phyloP scores from a whole-genome alignment of 2,888 invertebrate genomes.

The Ennomos quercinarius region DNA sequence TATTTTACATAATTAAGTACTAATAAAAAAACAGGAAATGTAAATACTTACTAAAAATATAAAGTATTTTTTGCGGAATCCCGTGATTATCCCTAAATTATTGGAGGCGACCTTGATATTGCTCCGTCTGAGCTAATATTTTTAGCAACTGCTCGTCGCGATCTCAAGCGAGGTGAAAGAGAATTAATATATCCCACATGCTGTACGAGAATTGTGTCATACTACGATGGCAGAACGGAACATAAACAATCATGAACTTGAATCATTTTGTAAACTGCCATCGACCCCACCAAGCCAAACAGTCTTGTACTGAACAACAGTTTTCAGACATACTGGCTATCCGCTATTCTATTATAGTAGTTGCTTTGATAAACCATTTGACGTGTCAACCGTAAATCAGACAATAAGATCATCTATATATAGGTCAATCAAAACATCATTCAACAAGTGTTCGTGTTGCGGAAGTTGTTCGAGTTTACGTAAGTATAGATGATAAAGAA shows the following conservation, averaged over 20 bases:
- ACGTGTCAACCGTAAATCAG: too few relatives aligned
- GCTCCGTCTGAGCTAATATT: conserved; percentile 71
- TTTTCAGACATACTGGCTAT: too few relatives aligned
- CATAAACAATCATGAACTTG: conserved; percentile 57
- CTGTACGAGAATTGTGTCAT: conserved; percentile 62
- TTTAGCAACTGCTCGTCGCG: conserved; percentile 70
- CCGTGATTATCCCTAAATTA: conserved; percentile 53
- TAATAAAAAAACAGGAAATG: neutral
- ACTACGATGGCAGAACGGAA: conserved; percentile 50
- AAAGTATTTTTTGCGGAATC: conserved; percentile 34
- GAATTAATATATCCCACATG: conserved; percentile 66
- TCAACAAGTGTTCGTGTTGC: too few relatives aligned
- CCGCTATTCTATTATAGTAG: too few relatives aligned
- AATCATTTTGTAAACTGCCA: conserved; percentile 35
- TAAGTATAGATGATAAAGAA: too few relatives aligned
- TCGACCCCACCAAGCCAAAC: conserved; percentile 27
- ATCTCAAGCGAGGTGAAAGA: conserved; percentile 65
- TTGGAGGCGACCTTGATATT: conserved; percentile 73
- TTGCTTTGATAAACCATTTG: too few relatives aligned
- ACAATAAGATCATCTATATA: too few relatives aligned
- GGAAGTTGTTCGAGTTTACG: too few relatives aligned
- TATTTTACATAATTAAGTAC: neutral
- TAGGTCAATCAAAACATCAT: too few relatives aligned
- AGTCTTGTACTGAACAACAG: neutral
- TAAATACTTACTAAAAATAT: conserved; percentile 16